Evolutionary conservation across 2,888 invertebrate species (phyloP).

Genomic region (Rhabditoides inermis): DNA sequence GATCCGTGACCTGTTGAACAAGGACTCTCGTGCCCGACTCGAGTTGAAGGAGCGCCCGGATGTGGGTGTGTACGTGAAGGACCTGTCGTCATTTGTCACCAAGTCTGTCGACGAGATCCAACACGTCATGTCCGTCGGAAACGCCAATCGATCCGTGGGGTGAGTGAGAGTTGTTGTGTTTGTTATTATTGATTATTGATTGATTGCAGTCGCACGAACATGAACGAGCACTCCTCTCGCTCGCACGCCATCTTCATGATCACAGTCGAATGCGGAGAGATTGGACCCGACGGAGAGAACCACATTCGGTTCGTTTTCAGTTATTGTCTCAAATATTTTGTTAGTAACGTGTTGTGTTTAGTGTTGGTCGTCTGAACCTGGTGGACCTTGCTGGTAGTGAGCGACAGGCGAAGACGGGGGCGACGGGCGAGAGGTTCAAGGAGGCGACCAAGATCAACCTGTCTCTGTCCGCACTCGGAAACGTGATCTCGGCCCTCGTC

Average conservation of each 20-base stretch:
- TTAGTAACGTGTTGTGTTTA: constrained; percentile 5
- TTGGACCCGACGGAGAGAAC: constrained; percentile 61
- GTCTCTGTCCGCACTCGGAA: constrained; percentile 89
- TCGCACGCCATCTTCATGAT: constrained; percentile 98
- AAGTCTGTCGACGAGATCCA: constrained; percentile 87
- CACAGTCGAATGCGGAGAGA: constrained; percentile 81
- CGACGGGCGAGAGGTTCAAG: constrained; percentile 62
- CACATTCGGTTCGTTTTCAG: constrained; percentile 57
- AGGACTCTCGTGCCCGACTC: constrained; percentile 62
- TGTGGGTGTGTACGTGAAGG: constrained; percentile 36
- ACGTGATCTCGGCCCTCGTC: constrained; percentile 93
- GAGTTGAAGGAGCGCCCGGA: constrained; percentile 60
- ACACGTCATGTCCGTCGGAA: constrained; percentile 83
- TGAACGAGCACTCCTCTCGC: constrained; percentile 83
- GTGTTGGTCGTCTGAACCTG: constrained; percentile 85
- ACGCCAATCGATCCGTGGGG: constrained; percentile 84
- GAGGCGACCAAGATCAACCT: constrained; percentile 97
- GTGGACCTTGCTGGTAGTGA: constrained; percentile 98
- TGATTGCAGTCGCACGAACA: constrained; percentile 65
- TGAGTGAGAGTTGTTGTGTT: constrained; percentile 31
- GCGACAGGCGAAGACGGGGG: constrained; percentile 87
- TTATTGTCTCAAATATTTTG: background rate
- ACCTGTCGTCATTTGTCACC: constrained; percentile 70
- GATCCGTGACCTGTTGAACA: constrained; percentile 64
- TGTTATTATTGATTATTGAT: background rate